Evolutionary conservation across 2,113 vertebrate genomes (phyloP).

Genomic region (Anseranas semipalmata): DNA sequence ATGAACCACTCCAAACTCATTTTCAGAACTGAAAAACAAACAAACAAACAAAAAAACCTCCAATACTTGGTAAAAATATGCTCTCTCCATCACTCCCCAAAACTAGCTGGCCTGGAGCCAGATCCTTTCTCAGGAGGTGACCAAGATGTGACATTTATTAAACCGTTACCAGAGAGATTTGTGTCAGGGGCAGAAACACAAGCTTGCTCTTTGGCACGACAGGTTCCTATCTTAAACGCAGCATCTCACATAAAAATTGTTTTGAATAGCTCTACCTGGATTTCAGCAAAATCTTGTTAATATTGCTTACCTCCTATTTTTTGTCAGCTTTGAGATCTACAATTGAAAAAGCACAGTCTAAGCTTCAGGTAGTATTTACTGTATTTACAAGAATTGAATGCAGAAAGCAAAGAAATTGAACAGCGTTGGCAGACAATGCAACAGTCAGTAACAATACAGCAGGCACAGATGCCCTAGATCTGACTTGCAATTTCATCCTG

Average conservation of each 20-base stretch:
- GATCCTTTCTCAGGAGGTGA: not conserved
- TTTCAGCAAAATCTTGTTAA: not conserved
- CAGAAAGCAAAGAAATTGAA: slow-evolving; percentile 12
- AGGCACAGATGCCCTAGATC: slow-evolving; percentile 26
- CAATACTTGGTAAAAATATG: not conserved
- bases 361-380: slow-evolving; percentile 24
- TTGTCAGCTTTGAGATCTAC: not conserved
- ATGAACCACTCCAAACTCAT: slow-evolving; percentile 5
- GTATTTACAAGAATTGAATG: not conserved
- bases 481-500: slow-evolving; percentile 21
- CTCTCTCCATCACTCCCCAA: not conserved
- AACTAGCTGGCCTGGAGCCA: not conserved
- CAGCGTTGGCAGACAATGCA: not conserved
- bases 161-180: not conserved
- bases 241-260: not conserved
- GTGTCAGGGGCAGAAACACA: slow-evolving; percentile 7
- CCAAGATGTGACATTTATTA: not conserved
- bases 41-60: slow-evolving; percentile 18
- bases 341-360: not conserved
- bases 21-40: not conserved
- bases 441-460: not conserved
- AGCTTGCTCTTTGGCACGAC: not conserved
- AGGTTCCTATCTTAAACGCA: not conserved
- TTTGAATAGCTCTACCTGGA: not conserved
- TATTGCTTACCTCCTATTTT: not conserved